These are phyloP conservation scores for Melieria picta DNA, from an alignment of 2,888 invertebrate genomes.

Conservation along the genomic window DNA sequence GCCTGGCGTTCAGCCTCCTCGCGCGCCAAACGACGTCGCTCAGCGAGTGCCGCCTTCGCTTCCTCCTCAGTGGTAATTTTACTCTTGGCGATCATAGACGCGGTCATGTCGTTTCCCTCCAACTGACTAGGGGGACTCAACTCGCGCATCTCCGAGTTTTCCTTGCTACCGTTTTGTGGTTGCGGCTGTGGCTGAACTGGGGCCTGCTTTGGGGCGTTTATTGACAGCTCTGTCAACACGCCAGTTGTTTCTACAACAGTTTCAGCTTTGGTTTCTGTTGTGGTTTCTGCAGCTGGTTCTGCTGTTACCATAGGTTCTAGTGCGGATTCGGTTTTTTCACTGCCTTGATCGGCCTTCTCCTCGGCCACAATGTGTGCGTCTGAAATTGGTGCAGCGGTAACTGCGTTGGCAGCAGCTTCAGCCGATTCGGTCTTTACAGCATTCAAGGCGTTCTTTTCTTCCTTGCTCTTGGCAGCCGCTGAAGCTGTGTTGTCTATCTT, in stretches of 20 bases:
- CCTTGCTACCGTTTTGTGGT: constrained; percentile 57
- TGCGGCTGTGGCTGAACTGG: constrained; percentile 33
- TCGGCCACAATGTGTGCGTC: constrained; percentile 48
- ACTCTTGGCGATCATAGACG: constrained; percentile 75
- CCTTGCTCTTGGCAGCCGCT: constrained; percentile 60
- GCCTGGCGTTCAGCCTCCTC: constrained; percentile 93
- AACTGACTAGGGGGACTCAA: constrained; percentile 48
- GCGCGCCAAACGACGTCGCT: constrained; percentile 84
- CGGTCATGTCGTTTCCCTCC: constrained; percentile 64
- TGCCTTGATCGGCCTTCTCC: constrained; percentile 61
- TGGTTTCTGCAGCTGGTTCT: neutral
- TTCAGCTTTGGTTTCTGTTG: constrained; percentile 7
- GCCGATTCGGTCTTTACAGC: constrained; percentile 59
- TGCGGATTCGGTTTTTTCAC: constrained; percentile 48
- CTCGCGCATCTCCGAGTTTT: constrained; percentile 59
- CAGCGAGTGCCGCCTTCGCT: constrained; percentile 93
- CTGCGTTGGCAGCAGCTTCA: constrained; percentile 34
- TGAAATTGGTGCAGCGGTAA: constrained; percentile 37
- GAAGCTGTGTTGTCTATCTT: constrained; percentile 15
- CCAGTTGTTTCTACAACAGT: constrained; percentile 10
- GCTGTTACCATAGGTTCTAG: neutral
- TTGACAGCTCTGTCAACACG: neutral
- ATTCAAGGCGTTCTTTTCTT: constrained; percentile 65
- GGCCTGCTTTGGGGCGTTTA: neutral
- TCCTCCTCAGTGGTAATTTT: constrained; percentile 90